These are phyloP conservation scores for Hemitrygon akajei DNA, from an alignment of 2,797 vertebrate species.

Conservation along the genomic window DNA sequence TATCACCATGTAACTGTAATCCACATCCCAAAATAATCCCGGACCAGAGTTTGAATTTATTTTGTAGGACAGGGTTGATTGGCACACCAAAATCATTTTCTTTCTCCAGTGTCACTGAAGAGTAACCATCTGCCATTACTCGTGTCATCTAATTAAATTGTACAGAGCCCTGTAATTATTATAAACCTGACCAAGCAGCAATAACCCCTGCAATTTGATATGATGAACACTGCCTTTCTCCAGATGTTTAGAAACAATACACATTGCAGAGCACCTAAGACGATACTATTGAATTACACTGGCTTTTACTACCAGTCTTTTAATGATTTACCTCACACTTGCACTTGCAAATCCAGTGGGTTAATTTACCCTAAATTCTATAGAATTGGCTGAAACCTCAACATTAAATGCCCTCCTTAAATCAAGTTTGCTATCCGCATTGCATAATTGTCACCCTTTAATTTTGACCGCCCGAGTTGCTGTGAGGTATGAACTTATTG, in stretches of 20 bases:
- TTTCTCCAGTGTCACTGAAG: background rate
- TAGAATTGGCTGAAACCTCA: background rate
- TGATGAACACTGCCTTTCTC: conserved; percentile 2
- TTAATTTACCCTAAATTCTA: conserved; percentile 13
- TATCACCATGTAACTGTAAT: background rate
- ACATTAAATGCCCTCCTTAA: conserved; percentile 13
- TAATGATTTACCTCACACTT: conserved; percentile 23
- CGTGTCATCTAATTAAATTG: conserved; percentile 20
- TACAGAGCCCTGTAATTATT: conserved; percentile 33
- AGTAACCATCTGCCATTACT: conserved; percentile 23
- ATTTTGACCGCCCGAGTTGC: background rate
- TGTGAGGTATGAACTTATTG: background rate
- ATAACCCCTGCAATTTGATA: conserved; percentile 1
- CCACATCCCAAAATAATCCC: background rate
- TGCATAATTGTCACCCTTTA: conserved; percentile 5
- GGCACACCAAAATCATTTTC: background rate
- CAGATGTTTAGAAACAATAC: conserved; percentile 16
- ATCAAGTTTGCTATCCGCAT: conserved; percentile 17
- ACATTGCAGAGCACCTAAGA: background rate
- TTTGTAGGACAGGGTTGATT: background rate
- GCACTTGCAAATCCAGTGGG: background rate
- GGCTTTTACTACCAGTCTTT: background rate
- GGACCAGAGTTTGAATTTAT: background rate
- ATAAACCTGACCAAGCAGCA: conserved; percentile 2
- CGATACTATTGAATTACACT: background rate